Conservation (phyloP, 2,113 vertebrate genomes). For the Psophia crepitans region DNA sequence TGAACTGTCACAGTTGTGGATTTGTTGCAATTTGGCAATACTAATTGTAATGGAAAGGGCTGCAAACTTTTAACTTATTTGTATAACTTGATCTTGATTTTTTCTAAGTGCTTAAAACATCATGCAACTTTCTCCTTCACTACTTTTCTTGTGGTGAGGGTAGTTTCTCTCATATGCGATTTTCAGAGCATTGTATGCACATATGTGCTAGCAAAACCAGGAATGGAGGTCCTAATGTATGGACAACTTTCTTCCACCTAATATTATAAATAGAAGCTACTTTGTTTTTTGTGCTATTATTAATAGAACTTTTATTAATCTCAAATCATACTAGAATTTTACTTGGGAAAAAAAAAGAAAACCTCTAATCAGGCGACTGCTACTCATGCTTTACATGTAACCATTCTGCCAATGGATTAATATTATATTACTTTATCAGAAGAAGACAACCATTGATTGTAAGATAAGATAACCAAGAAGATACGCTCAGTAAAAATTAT, state of each 20-base stretch:
- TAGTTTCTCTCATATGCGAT: background rate
- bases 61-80: background rate
- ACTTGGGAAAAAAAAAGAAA: background rate
- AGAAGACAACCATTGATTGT: background rate
- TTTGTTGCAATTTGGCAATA: background rate
- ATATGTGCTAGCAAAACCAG: background rate
- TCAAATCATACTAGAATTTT: background rate
- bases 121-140: background rate
- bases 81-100: background rate
- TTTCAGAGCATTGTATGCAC: background rate
- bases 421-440: background rate
- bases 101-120: background rate
- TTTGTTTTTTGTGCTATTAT: background rate
- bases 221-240: background rate
- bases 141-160: background rate
- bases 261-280: background rate
- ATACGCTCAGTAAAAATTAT: background rate
- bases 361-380: background rate
- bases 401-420: background rate
- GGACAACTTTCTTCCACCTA: background rate
- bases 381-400: background rate
- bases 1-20: background rate
- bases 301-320: background rate
- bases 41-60: background rate
- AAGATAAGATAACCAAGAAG: background rate